Evolutionary conservation across 2,797 vertebrate species (phyloP), one percentile per base, ranked within the genome.

Genomic region (Microhierax caerulescens): DNA sequence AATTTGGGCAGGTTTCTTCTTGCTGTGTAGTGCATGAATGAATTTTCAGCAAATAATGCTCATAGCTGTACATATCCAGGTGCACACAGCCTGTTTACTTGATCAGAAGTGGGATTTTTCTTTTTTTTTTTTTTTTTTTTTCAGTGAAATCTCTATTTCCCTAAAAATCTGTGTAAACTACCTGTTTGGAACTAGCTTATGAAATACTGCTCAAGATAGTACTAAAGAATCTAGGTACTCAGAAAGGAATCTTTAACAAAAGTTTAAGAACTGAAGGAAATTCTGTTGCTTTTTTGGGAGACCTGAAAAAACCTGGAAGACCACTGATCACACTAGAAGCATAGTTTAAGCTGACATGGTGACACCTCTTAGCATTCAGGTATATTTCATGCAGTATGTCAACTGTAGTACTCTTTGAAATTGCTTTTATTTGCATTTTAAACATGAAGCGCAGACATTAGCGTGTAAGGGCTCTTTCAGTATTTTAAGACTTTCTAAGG

Each of bases 1-100:
- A 30, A 30, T 60, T 47, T 3, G 5, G 43, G 65, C 48, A 63
- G 20, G 39, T 50, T 88, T 32, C 64, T 65, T 32, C 23, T 30
- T 59, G 81, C 1, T 1, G 9, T 51, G 21, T 24, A 24, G 36
- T 13, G 36, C 2, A 0, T 41, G 59, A 36, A 72, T 37, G 19
- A 24, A 20, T 53, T 68, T 45, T 34, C 48, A 36, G 14, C 27
- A 73, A 8, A 20, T 69, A 23, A 36, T 56, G 68, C 63, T 70
- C 41, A 63, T 4, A 27, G 74, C 45, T 88, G 7, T 30, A 48
- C 23, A 11, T 4, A 1, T 7, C 25, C 34, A 53, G 36, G 25
- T 37, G 34, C 61, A 68, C 61, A 68, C 54, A 75, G 28, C 34
- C 37, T 9, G 0, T 37, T 30, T 34, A 21, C 21, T 59, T 10